Evolutionary conservation across 2,888 invertebrate genomes (phyloP), one percentile per base, ranked within the genome.

Genomic region (Phalera bucephala): DNA sequence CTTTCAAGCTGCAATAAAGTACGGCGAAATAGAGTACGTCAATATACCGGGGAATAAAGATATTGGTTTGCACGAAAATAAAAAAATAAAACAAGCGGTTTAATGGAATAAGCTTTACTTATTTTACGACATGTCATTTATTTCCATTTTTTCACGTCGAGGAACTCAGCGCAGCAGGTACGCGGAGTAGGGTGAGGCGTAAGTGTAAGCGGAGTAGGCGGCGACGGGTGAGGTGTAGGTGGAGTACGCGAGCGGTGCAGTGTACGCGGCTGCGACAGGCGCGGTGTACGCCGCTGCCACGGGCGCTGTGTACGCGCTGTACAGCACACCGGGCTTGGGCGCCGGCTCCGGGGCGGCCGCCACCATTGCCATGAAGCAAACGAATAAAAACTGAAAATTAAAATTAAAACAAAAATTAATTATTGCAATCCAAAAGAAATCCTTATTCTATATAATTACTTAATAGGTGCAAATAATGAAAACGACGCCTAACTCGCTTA

Each of bases 361-460:
- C 28, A 84, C 91, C 40, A 86, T 52, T 15, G 87, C 91, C 73
- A 91, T 52, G 57, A 91, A 68, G 57, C 89, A 91, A 30, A 83
- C 75, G 69, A 91, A 72, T 44, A 81, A 50, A 45, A 79, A 68
- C 91, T 91, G 67, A 6, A 33, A 29, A 32, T 1, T n/a, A n/a
- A n/a, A n/a, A n/a, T n/a, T 8, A 33, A 31, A 33, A 10, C 1
- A 31, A 1, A 31, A 31, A 10, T 19, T 1, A 2, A n/a, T 11
- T 21, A 21, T 9, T 8, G 3, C n/a, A 14, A 22, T 35, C 12
- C n/a, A n/a, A n/a, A n/a, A n/a, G n/a, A n/a, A n/a, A n/a, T n/a
- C n/a, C n/a, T n/a, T n/a, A n/a, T n/a, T n/a, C n/a, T n/a, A n/a
- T n/a, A n/a, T n/a, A n/a, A n/a, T n/a, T n/a, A n/a, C n/a, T n/a